These are phyloP conservation scores for Melanerpes aurifrons DNA, from an alignment of 2,113 vertebrate species.

Conservation along the genomic window DNA sequence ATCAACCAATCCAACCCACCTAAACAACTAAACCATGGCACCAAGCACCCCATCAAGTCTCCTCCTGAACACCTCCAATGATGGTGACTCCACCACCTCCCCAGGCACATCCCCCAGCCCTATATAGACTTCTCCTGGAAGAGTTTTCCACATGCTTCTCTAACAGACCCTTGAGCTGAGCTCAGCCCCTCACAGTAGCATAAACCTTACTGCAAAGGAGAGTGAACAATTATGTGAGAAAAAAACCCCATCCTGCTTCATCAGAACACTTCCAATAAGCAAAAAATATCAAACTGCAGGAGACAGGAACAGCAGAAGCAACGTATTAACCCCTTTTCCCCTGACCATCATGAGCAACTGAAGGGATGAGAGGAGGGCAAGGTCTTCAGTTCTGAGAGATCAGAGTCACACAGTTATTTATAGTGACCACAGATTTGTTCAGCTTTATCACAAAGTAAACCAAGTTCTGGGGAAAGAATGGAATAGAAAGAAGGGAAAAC, in stretches of 20 bases:
- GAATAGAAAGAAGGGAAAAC: not conserved
- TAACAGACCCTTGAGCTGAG: not conserved
- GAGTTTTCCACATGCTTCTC: not conserved
- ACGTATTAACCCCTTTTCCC: not conserved
- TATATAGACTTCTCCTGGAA: not conserved
- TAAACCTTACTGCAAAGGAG: not conserved
- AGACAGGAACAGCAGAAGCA: not conserved
- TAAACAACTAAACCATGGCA: too few species aligned
- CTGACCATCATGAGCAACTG: not conserved
- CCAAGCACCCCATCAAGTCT: too few species aligned
- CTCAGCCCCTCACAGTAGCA: not conserved
- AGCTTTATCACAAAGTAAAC: not conserved
- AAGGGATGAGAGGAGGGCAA: not conserved
- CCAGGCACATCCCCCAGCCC: not conserved
- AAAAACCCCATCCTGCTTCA: not conserved
- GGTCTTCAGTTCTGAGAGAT: not conserved
- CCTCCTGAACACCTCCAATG: too few species aligned
- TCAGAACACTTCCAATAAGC: not conserved
- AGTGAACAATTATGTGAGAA: not conserved
- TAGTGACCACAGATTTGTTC: not conserved
- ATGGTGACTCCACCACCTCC: too few species aligned
- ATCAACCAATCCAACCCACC: too few species aligned
- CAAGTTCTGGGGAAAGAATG: not conserved
- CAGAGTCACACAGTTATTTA: not conserved
- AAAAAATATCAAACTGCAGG: not conserved